phyloP scores from a whole-genome alignment of 2,888 invertebrate species.

The Dynastes grantii region DNA sequence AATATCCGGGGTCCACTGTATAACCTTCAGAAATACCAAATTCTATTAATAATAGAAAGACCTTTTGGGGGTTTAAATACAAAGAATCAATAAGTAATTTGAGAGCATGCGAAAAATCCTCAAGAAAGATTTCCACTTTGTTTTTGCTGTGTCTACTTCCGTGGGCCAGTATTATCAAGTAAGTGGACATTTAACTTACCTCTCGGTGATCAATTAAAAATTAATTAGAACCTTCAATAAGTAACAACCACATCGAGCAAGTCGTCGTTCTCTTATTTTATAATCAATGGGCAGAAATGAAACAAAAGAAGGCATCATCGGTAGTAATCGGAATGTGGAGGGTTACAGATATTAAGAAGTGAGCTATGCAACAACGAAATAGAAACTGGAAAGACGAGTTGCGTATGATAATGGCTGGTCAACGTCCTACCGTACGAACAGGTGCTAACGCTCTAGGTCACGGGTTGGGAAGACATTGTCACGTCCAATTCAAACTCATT shows the following conservation, averaged over 20 bases:
- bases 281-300: conserved; percentile 51
- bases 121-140: conserved; percentile 11
- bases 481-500: conserved; percentile 55
- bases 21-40: too few relatives aligned
- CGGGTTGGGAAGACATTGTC: conserved; percentile 55
- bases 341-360: conserved; percentile 52
- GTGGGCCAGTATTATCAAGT: too few relatives aligned
- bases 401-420: conserved; percentile 69
- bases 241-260: conserved; percentile 33
- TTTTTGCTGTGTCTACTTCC: conserved; percentile 5
- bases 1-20: too few relatives aligned
- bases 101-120: neutral
- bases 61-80: too few relatives aligned
- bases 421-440: conserved; percentile 67
- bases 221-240: conserved; percentile 45
- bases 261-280: conserved; percentile 29
- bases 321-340: conserved; percentile 52
- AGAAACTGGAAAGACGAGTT: conserved; percentile 70
- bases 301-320: conserved; percentile 38
- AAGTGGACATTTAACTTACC: conserved; percentile 30
- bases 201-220: conserved; percentile 40
- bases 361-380: conserved; percentile 63
- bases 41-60: too few relatives aligned
- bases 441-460: conserved; percentile 68
- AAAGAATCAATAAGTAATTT: neutral